phyloP scores from a whole-genome alignment of 1,140 invertebrate genomes.

The Riptortus pedestris region DNA sequence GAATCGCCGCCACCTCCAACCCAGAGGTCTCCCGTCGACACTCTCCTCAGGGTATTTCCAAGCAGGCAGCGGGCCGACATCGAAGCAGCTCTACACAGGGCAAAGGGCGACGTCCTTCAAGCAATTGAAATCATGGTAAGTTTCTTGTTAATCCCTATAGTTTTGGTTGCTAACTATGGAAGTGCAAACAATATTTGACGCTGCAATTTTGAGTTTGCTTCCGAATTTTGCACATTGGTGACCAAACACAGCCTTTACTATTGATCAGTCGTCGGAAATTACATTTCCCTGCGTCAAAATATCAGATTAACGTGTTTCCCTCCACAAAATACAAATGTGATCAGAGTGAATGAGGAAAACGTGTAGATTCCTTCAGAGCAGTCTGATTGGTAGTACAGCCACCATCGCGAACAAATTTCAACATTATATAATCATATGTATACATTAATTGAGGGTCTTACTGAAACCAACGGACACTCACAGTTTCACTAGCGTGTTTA shows the following conservation, averaged over 20 bases:
- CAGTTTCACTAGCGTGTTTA: no score
- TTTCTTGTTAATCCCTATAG: neutral
- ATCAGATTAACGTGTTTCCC: no score
- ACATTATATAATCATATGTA: no score
- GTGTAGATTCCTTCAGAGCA: no score
- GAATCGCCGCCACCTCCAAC: conserved; percentile 12
- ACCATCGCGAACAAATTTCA: no score
- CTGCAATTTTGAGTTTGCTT: conserved; percentile 35
- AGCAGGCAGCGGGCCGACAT: conserved; percentile 70
- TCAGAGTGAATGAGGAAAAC: no score
- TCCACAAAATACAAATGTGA: no score
- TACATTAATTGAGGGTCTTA: no score
- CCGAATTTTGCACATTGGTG: conserved; percentile 36
- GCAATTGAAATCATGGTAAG: conserved; percentile 80
- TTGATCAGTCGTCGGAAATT: neutral
- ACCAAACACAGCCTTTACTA: neutral
- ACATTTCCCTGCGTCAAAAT: neutral
- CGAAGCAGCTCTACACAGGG: conserved; percentile 61
- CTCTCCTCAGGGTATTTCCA: conserved; percentile 71
- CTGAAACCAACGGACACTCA: no score
- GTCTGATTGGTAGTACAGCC: no score
- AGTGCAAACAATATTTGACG: conserved; percentile 35
- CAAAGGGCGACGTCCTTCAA: conserved; percentile 73
- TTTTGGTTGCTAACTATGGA: conserved; percentile 24
- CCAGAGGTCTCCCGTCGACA: conserved; percentile 55